phyloP scores from a whole-genome alignment of 2,888 invertebrate species.

The Cantharis rufa region DNA sequence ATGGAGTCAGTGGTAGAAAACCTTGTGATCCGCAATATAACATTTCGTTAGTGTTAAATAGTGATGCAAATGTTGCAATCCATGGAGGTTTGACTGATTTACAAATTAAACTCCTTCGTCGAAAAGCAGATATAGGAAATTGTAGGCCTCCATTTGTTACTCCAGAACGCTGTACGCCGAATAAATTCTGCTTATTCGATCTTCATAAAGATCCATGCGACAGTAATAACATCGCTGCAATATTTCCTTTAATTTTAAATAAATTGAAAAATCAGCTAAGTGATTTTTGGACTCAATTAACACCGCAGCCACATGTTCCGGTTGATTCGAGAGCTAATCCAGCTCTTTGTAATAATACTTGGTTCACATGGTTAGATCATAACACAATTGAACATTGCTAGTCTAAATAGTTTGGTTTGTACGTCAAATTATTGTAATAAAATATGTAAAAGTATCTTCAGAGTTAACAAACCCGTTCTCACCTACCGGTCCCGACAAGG shows the following conservation, averaged over 20 bases:
- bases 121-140: conserved; percentile 21
- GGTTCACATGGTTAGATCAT: conserved; percentile 17
- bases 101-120: conserved; percentile 33
- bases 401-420: background rate
- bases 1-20: conserved; percentile 42
- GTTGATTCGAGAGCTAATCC: conserved; percentile 16
- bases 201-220: conserved; percentile 49
- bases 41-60: conserved; percentile 37
- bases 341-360: conserved; percentile 11
- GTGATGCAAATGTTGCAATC: conserved; percentile 43
- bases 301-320: conserved; percentile 36
- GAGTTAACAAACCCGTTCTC: too few relatives aligned
- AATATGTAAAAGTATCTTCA: too few relatives aligned
- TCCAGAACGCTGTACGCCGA: conserved; percentile 22
- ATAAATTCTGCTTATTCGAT: conserved; percentile 46
- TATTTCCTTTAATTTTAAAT: conserved; percentile 33
- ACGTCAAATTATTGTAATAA: too few relatives aligned
- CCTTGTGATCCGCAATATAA: conserved; percentile 40
- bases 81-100: conserved; percentile 27
- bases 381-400: background rate
- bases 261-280: conserved; percentile 35
- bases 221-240: conserved; percentile 42
- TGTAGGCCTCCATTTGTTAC: background rate
- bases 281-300: conserved; percentile 35
- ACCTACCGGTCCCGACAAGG: too few relatives aligned